Evolutionary conservation across 2,888 invertebrate genomes (phyloP), one percentile per base, ranked within the genome.

Genomic region (Sesia bembeciformis): DNA sequence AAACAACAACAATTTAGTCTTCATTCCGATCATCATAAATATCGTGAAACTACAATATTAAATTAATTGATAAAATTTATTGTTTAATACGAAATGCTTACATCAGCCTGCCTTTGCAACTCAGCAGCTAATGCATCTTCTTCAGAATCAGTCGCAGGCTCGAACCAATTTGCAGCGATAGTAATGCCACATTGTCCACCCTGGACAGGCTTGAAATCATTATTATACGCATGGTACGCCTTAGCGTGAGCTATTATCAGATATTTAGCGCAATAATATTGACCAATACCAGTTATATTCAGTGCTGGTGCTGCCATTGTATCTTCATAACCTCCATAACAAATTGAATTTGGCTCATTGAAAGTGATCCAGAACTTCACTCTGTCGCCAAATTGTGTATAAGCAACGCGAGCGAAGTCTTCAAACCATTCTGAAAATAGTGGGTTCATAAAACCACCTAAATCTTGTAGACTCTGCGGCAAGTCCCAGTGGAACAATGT

Each of bases 351-450:
- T 0, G 88, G 88, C 58, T 91, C 90, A 63, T 91, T 90, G 57
- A 90, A 76, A 0, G 91, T 90, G 4, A 89, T 78, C 90, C 90
- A 91, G 4, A 68, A 64, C 61, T 84, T 75, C 0, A 74, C 83
- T 49, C 79, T 68, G 59, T 82, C 79, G 4, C 84, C 84, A 58
- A 76, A 83, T 40, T 63, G 58, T 51, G 63, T 57, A 58, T 73
- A 86, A 3, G 72, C 62, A 7, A 79, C 61, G n/a, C 70, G 61
- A 3, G 84, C 79, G 60, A 81, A 87, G 23, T 73, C 70, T 43
- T 64, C 68, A 58, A 82, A 85, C 65, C 81, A 78, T 55, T 74
- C 65, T 2, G 75, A 63, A 5, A 83, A 57, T 3, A 71, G 40
- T 3, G 71, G 63, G 58, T 83, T 81, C 4, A 74, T 64, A 59